Percentiles rank a stretch among this genome's conserved stretches.
These are phyloP conservation scores for Chitala chitala DNA, from an alignment of 2,113 vertebrate species.

Conservation along the genomic window DNA sequence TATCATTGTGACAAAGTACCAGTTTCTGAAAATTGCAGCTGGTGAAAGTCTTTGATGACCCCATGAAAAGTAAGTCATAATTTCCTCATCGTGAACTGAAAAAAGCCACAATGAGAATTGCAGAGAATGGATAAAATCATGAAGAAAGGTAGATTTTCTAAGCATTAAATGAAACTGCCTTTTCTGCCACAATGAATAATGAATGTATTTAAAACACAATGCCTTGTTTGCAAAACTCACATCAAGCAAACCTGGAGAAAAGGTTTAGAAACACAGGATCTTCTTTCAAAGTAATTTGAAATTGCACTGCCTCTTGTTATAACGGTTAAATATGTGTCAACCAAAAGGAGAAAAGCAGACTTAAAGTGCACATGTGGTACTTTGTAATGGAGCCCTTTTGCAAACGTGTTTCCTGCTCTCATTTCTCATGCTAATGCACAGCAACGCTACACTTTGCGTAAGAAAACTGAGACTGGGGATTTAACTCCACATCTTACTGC, in stretches of 20 bases:
- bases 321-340: background rate
- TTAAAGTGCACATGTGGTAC: background rate
- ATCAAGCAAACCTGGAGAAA: background rate
- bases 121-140: background rate
- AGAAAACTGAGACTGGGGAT: background rate
- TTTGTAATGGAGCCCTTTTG: background rate
- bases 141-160: background rate
- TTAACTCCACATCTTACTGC: background rate
- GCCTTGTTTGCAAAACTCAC: background rate
- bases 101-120: background rate
- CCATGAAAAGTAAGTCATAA: background rate
- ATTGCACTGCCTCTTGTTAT: background rate
- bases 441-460: background rate
- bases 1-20: background rate
- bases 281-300: background rate
- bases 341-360: background rate
- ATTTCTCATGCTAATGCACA: background rate
- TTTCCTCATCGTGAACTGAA: background rate
- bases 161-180: background rate
- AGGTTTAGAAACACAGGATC: background rate
- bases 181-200: conserved; percentile 9
- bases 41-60: background rate
- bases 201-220: background rate
- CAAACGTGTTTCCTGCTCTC: too few relatives aligned
- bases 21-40: background rate